Base-by-base conservation (phyloP, 2,888 invertebrate genomes). In the Netelia inedita region DNA sequence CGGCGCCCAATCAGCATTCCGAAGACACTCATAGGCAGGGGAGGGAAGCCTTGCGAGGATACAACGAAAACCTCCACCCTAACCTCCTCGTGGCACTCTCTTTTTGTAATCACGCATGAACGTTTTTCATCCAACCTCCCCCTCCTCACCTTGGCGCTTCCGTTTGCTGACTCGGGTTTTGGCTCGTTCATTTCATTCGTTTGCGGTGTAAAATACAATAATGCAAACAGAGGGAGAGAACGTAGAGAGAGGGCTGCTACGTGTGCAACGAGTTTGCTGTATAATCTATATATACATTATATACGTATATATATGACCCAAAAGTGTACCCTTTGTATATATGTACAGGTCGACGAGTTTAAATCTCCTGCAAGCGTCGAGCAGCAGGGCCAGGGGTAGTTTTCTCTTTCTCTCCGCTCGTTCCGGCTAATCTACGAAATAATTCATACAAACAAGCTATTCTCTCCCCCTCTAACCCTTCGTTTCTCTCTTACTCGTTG, bases 1-100 rank as follows among this genome's bases (percentile, higher is more conserved):
- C 23, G 74, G 59, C 43, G 71, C 74, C 65, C 81, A 85, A 85
- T 85, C 74, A 85, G 71, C 79, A 82, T 82, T 85, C 74, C 74
- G 69, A 50, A 55, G 57, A 65, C 35, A 69, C 50, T 71, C 66
- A 63, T 14, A 0, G 61, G 23, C 21, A 8, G 63, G 16, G 53
- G 19, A 61, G 41, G 35, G 23, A 46, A 35, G 6, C 35, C 35
- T 35, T 35, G 35, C 35, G 35, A 35, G 35, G 35, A 35, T 35
- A 35, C 35, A 1, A 35, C 35, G 35, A 35, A 35, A 35, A 35
- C 35, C 35, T 35, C 35, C 35, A 35, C 35, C 35, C 35, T 35
- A 6, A 1, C 35, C 35, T 35, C 35, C 35, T 35, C 5, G 5
- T 21, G 10, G 28, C 28, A 2, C 21, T 57, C 35, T 73, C 43